Conservation (phyloP, 2,888 invertebrate genomes). For the Tuta absoluta region DNA sequence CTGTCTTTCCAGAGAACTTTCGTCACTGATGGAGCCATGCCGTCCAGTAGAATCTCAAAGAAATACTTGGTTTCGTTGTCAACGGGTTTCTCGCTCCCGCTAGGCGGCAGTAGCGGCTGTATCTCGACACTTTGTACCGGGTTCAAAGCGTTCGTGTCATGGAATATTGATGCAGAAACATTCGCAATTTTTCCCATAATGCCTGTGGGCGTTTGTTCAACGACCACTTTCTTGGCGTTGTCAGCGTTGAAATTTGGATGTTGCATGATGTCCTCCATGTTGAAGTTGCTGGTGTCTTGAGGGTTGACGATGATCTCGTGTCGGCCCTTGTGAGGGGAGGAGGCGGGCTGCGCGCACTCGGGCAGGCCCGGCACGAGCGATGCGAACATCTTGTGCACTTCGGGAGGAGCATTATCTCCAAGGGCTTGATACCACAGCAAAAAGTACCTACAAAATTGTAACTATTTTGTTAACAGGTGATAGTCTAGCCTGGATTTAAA, state of each 20-base stretch:
- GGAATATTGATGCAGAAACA: constrained; percentile 84
- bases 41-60: constrained; percentile 92
- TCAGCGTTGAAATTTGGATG: constrained; percentile 81
- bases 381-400: constrained; percentile 95
- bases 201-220: constrained; percentile 75
- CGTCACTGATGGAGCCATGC: constrained; percentile 94
- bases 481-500: constrained; percentile 71
- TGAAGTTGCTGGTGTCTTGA: constrained; percentile 76
- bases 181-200: constrained; percentile 81
- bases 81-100: constrained; percentile 90
- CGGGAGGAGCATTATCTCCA: constrained; percentile 94
- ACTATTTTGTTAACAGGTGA: constrained; percentile 41
- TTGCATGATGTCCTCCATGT: constrained; percentile 80
- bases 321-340: constrained; percentile 73
- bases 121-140: constrained; percentile 90
- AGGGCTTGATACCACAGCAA: constrained; percentile 97
- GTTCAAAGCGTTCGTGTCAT: constrained; percentile 86
- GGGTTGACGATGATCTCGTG: constrained; percentile 62
- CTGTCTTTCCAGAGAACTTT: constrained; percentile 95
- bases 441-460: constrained; percentile 84
- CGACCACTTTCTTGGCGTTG: constrained; percentile 75
- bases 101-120: constrained; percentile 89
- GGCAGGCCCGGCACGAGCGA: constrained; percentile 93
- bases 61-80: constrained; percentile 93
- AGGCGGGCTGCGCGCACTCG: constrained; percentile 77